Conservation (phyloP, 2,888 invertebrate species). For the Lissocephala sabroskyi region DNA sequence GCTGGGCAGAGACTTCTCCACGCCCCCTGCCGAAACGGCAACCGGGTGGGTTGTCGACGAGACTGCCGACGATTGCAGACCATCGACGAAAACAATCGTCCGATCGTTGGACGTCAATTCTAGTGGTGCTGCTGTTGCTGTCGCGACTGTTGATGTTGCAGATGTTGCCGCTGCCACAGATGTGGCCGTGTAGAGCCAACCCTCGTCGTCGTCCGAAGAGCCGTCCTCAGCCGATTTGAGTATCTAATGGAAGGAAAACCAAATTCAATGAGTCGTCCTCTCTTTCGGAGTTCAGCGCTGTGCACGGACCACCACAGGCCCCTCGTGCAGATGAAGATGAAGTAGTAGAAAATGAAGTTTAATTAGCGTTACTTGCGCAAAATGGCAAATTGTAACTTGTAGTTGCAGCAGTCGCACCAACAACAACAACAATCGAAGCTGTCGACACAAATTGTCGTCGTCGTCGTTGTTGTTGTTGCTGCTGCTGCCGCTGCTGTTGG, state of each 20-base stretch:
- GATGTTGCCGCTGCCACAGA: too few relatives aligned
- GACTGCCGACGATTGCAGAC: constrained; percentile 62
- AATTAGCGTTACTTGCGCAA: constrained; percentile 68
- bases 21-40: too few relatives aligned
- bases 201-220: constrained; percentile 77
- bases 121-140: constrained; percentile 15
- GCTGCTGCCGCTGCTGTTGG: neutral
- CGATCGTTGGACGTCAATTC: constrained; percentile 14
- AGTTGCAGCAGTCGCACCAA: constrained; percentile 24
- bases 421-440: constrained; percentile 21
- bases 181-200: constrained; percentile 71
- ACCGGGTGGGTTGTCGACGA: constrained; percentile 56
- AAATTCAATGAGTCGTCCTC: constrained; percentile 26
- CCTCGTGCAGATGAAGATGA: constrained; percentile 46
- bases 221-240: constrained; percentile 74
- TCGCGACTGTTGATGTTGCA: constrained; percentile 24
- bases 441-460: constrained; percentile 33
- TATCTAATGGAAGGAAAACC: constrained; percentile 39
- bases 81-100: constrained; percentile 34
- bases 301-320: neutral
- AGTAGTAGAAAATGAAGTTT: constrained; percentile 65
- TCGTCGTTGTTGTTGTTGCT: constrained; percentile 1
- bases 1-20: too few relatives aligned
- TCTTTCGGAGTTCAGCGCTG: neutral
- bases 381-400: constrained; percentile 63